Conservation (phyloP, 2,888 invertebrate genomes). For the Drosophila cracens region DNA sequence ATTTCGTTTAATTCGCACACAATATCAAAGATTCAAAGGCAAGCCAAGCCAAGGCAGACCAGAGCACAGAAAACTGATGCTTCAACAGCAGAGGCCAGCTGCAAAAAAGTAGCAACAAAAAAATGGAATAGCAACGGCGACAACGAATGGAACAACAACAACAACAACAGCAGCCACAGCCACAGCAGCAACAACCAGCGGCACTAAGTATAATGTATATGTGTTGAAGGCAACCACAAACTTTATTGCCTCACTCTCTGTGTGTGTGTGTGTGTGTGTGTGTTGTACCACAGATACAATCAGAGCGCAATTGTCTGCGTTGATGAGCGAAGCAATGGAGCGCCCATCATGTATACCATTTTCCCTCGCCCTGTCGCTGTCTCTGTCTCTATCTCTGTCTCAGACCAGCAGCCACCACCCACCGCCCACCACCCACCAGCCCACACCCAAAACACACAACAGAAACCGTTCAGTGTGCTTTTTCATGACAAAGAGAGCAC, state of each 20-base stretch:
- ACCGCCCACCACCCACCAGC: neutral
- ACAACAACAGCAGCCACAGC: constrained; percentile 24
- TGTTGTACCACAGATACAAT: constrained; percentile 67
- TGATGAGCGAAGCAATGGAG: constrained; percentile 69
- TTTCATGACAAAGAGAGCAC: constrained; percentile 68
- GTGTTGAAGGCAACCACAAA: constrained; percentile 76
- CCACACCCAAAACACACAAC: neutral
- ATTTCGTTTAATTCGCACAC: constrained; percentile 80
- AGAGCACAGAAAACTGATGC: constrained; percentile 3
- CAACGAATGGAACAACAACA: constrained; percentile 35
- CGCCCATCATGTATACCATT: constrained; percentile 46
- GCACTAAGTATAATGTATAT: constrained; percentile 79
- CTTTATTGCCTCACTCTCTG: constrained; percentile 62
- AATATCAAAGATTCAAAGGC: constrained; percentile 71
- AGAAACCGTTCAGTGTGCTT: constrained; percentile 39
- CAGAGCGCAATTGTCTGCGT: constrained; percentile 76
- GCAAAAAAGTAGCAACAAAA: neutral
- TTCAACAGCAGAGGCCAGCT: constrained; percentile 33
- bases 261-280: constrained; percentile 16
- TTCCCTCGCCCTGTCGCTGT: constrained; percentile 5
- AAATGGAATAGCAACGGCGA: constrained; percentile 44
- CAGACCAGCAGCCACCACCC: constrained; percentile 1
- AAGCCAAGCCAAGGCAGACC: constrained; percentile 17
- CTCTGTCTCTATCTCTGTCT: neutral
- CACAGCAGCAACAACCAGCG: constrained; percentile 44